Base-by-base conservation (phyloP, 2,888 invertebrate species). In the Drosophila macrospina region DNA sequence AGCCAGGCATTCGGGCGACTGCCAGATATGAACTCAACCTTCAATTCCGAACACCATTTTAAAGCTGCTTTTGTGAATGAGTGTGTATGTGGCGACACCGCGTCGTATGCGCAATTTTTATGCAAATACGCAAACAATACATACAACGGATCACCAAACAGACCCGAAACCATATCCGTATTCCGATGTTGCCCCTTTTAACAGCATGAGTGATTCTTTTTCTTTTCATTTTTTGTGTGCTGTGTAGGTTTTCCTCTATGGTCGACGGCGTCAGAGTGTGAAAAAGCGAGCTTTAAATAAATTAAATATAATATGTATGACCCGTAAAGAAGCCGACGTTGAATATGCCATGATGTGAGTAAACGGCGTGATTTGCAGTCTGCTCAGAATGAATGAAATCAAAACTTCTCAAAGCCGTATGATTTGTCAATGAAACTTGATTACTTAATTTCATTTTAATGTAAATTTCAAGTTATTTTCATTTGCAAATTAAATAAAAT, bases 281-380 rank as follows among this genome's bases (percentile, higher is more conserved):
- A 82, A 82, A 82, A 74, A 62, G 71, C 52, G 56, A 69, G 86
- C 83, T 82, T 88, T 87, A 82, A 82, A 87, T 82, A 82, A 82
- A 82, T 82, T 85, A 85, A 85, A 86, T 82, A 45, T 57, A 68
- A 47, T 66, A 71, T 64, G 39, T 44, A 39, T 44, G 37, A 28
- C 37, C 30, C 37, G 37, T 47, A 13, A 30, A 52, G 55, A 62
- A 13, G 34, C 32, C 42, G 42, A 3, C 30, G 30, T 16, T 44
- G 59, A 45, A 65, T 20, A 44, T 16, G 26, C 24, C 24, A 45
- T 16, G 56, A 50, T 36, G 32, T 57, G 72, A n/a, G 65, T 61
- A 55, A 66, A 66, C 47, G 59, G 45, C 59, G 60, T 73, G 59
- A 78, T 63, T 62, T 56, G 41, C 42, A 54, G 20, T 45, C 16